Conservation (phyloP, 2,797 vertebrate genomes). For the Ciconia nigra region DNA sequence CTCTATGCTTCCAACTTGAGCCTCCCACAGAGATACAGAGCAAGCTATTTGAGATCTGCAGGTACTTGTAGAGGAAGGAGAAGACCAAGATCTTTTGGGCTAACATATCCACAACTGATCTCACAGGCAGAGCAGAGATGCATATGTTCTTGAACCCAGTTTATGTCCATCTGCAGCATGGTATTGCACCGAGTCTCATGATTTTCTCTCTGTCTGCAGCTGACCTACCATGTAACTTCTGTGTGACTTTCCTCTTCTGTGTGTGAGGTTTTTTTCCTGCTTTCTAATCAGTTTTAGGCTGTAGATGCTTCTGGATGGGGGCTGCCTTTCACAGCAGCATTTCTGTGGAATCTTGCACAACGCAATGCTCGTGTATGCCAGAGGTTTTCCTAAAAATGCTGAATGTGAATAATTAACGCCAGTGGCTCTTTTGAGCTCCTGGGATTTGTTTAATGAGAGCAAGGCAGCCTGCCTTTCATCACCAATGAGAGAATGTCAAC, state of each 20-base stretch:
- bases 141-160: fast-evolving
- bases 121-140: neutral
- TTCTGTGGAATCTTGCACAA: neutral
- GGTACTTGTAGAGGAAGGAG: neutral
- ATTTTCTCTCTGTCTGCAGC: neutral
- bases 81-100: fast-evolving
- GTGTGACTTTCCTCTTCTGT: neutral
- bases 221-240: fast-evolving
- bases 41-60: fast-evolving
- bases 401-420: neutral
- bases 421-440: neutral
- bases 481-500: neutral
- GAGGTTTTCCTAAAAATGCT: neutral
- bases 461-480: neutral
- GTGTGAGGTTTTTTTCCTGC: neutral
- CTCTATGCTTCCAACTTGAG: fast-evolving
- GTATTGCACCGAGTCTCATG: fast-evolving
- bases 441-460: neutral
- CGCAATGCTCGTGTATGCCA: fast-evolving
- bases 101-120: fast-evolving
- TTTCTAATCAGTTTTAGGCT: neutral
- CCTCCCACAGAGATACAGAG: fast-evolving
- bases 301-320: neutral
- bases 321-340: neutral
- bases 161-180: fast-evolving